Conservation (phyloP, 2,888 invertebrate genomes). For the Hyppa rectilinea region DNA sequence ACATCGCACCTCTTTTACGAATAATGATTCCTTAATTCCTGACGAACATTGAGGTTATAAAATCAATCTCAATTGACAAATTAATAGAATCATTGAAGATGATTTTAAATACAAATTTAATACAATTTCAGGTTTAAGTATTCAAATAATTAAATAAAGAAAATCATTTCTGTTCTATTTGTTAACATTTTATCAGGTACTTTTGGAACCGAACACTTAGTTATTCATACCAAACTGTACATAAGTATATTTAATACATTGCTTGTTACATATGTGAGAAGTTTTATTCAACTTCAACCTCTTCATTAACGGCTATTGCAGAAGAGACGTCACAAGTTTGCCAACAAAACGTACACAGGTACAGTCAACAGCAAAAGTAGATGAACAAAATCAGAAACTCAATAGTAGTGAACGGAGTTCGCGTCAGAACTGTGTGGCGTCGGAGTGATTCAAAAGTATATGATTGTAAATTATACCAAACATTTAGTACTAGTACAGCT, state of each 20-base stretch:
- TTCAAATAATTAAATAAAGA: background rate
- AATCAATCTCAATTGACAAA: background rate
- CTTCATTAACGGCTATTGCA: background rate
- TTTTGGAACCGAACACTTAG: background rate
- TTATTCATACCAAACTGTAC: slow-evolving; percentile 67
- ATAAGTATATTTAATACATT: slow-evolving; percentile 63
- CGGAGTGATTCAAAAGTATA: too few relatives aligned
- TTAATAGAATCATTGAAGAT: background rate
- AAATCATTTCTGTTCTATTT: background rate
- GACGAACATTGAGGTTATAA: background rate
- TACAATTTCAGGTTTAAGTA: too few relatives aligned
- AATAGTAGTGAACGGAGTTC: too few relatives aligned
- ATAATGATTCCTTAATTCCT: too few relatives aligned
- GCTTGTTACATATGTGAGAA: slow-evolving; percentile 59
- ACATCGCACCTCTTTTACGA: too few relatives aligned
- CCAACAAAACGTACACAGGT: too few relatives aligned
- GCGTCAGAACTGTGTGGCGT: too few relatives aligned
- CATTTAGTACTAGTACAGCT: too few relatives aligned
- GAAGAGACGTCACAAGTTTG: background rate
- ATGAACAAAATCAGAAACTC: too few relatives aligned
- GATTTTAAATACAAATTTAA: background rate
- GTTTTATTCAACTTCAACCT: slow-evolving; percentile 13
- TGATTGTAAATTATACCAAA: too few relatives aligned
- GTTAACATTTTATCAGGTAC: background rate
- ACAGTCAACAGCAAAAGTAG: too few relatives aligned